These are phyloP conservation scores for Amia ocellicauda DNA, from an alignment of 2,113 vertebrate genomes.

Conservation along the genomic window DNA sequence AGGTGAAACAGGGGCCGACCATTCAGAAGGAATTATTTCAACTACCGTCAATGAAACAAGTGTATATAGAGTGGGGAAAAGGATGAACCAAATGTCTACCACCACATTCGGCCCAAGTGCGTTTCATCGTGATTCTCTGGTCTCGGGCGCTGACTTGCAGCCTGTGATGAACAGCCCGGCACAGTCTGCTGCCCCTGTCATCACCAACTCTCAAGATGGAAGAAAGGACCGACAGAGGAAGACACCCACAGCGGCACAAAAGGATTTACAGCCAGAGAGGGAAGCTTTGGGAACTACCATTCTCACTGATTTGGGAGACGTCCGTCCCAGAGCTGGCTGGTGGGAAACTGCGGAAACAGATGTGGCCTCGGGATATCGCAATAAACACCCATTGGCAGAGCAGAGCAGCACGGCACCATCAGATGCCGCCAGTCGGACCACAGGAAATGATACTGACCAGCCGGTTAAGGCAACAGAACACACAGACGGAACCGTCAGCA, in stretches of 20 bases:
- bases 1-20: neutral
- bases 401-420: neutral
- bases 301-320: neutral
- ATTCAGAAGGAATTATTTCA: conserved; percentile 5
- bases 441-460: neutral
- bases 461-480: neutral
- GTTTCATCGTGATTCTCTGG: neutral
- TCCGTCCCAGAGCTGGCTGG: neutral
- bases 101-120: neutral
- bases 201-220: neutral
- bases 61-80: neutral
- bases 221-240: neutral
- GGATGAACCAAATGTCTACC: neutral
- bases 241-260: neutral
- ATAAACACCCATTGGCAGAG: neutral
- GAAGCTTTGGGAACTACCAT: conserved; percentile 1
- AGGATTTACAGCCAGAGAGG: neutral
- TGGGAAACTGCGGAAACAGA: conserved; percentile 7
- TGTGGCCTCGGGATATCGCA: neutral
- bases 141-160: neutral
- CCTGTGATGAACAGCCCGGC: neutral
- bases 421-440: neutral
- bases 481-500: neutral
- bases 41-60: neutral
- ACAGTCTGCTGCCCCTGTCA: neutral